Evolutionary conservation across 1,140 invertebrate species (phyloP).

Genomic region (Microplitis mediator): DNA sequence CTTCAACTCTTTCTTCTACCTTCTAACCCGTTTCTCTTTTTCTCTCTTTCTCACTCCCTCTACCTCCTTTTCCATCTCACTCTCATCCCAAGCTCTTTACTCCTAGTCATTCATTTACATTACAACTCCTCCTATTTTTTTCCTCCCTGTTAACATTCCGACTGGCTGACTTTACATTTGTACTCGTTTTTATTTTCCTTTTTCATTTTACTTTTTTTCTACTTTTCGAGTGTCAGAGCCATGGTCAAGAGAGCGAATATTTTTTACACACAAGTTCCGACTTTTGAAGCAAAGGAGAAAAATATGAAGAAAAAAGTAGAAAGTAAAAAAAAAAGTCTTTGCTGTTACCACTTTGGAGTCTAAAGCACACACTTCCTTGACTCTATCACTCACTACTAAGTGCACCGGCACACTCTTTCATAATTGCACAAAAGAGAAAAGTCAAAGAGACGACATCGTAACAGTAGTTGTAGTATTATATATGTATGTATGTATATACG

Average conservation of each 20-base stretch:
- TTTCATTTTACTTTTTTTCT: neutral
- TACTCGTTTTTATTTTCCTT: neutral
- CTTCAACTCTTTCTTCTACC: slow-evolving; percentile 17
- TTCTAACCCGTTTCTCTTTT: neutral
- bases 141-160: neutral
- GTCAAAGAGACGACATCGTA: slow-evolving; percentile 15
- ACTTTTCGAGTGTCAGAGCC: neutral
- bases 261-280: neutral
- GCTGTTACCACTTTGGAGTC: neutral
- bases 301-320: neutral
- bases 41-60: neutral
- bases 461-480: no score
- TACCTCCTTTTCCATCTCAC: slow-evolving; percentile 7
- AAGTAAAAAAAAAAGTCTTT: neutral
- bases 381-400: neutral
- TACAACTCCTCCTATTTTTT: neutral
- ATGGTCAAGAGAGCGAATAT: neutral
- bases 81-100: neutral
- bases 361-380: neutral
- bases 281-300: neutral
- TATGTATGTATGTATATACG: no score
- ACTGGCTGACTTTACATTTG: neutral
- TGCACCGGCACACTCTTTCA: neutral
- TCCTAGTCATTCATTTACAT: slow-evolving; percentile 9
- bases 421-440: slow-evolving; percentile 27